Conservation (phyloP, 2,797 vertebrate species). For the Myotis myotis region DNA sequence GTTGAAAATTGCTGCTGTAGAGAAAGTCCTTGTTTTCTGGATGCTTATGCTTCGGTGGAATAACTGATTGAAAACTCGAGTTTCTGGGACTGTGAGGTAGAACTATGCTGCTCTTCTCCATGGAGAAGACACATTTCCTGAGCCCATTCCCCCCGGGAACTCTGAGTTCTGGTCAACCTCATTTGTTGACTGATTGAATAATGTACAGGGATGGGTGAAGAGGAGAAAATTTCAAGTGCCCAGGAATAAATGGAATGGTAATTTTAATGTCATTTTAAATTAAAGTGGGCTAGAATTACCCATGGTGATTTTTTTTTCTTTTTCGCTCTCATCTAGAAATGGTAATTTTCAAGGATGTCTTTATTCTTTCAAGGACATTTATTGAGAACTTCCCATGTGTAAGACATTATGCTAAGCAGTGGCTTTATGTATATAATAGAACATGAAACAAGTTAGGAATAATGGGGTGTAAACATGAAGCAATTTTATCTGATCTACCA, state of each 20-base stretch:
- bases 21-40: neutral
- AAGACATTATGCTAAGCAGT: conserved; percentile 52
- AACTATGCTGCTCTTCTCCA: neutral
- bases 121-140: neutral
- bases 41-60: neutral
- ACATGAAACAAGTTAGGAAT: conserved; percentile 54
- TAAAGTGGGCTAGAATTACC: conserved; percentile 60
- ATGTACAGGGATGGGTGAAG: neutral
- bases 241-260: conserved; percentile 42
- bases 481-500: conserved; percentile 44
- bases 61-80: neutral
- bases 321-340: conserved; percentile 46
- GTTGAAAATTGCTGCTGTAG: neutral
- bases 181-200: conserved; percentile 42
- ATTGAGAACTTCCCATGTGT: conserved; percentile 58
- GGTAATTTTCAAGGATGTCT: conserved; percentile 66
- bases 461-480: conserved; percentile 46
- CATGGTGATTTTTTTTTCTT: conserved; percentile 11
- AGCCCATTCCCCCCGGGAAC: neutral
- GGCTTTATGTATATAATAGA: conserved; percentile 48
- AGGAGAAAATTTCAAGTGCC: conserved; percentile 28
- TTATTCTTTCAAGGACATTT: conserved; percentile 64
- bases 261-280: conserved; percentile 68
- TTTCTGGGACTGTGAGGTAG: neutral
- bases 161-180: neutral